These are phyloP conservation scores for Vicugna pacos DNA, from an alignment of 2,113 vertebrate species.

Conservation along the genomic window DNA sequence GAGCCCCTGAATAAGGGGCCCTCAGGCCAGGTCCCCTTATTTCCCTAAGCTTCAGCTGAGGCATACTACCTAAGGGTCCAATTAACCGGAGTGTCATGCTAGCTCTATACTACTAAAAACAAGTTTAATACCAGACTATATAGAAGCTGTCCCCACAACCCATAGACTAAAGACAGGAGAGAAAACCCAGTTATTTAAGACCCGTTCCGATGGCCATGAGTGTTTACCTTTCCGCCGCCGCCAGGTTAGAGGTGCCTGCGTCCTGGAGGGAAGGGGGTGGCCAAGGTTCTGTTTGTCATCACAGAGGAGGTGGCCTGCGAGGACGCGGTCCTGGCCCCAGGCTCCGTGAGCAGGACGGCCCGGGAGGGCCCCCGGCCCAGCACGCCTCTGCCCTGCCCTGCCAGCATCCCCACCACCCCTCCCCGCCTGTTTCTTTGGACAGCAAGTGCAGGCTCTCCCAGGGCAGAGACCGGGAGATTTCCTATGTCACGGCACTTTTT, in stretches of 20 bases:
- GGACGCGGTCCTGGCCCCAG: neutral
- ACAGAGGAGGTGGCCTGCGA: rapidly evolving
- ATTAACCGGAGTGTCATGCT: constrained; percentile 87
- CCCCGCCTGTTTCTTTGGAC: constrained; percentile 32
- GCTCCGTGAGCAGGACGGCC: neutral
- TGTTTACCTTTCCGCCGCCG: constrained; percentile 54
- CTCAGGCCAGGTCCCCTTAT: constrained; percentile 47
- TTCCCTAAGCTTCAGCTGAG: constrained; percentile 37
- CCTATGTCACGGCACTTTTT: constrained; percentile 86
- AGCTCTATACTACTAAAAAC: constrained; percentile 87
- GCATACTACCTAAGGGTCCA: constrained; percentile 86
- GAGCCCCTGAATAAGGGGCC: rapidly evolving
- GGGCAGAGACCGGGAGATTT: constrained; percentile 83
- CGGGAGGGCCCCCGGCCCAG: neutral
- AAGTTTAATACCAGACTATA: constrained; percentile 35
- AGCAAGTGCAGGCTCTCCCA: constrained; percentile 81
- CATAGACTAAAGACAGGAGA: constrained; percentile 82
- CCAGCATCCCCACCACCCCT: neutral
- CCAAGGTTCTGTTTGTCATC: constrained; percentile 53
- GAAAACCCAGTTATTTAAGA: constrained; percentile 72
- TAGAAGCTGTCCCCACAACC: constrained; percentile 79
- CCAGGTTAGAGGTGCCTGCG: neutral
- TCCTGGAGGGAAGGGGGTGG: constrained; percentile 78
- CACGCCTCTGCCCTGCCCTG: neutral
- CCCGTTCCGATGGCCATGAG: constrained; percentile 64